Evolutionary conservation across 2,797 vertebrate genomes (phyloP).

Genomic region (Ptychobarbus kaznakovi): DNA sequence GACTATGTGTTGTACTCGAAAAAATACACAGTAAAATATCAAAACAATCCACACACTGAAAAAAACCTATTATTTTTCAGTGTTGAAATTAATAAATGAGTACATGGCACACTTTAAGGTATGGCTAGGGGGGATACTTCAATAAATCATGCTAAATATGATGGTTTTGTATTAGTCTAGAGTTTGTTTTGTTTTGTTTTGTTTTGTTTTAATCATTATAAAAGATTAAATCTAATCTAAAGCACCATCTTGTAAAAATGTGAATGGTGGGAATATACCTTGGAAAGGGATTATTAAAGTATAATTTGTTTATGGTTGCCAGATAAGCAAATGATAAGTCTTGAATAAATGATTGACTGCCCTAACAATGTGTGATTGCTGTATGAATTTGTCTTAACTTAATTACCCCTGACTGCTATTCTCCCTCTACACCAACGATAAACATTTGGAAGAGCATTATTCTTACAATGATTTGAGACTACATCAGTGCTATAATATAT

Average conservation of each 20-base stretch:
- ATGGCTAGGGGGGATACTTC: background rate
- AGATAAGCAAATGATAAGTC: background rate
- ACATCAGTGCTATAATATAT: background rate
- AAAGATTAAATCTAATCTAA: background rate
- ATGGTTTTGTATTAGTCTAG: background rate
- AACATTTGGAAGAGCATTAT: background rate
- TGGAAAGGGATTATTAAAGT: background rate
- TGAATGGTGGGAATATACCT: background rate
- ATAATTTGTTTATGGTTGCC: background rate
- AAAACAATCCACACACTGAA: background rate
- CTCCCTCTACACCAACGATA: too few species aligned
- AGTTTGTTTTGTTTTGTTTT: background rate
- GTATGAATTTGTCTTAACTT: background rate
- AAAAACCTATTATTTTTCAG: background rate
- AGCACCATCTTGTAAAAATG: background rate
- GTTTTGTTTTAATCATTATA: background rate
- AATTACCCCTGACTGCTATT: too few species aligned
- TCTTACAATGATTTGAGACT: background rate
- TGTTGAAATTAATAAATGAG: background rate
- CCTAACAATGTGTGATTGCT: background rate
- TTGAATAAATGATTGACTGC: background rate
- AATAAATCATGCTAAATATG: background rate
- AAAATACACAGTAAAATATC: background rate
- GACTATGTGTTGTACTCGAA: background rate
- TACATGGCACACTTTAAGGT: background rate